Evolutionary conservation across 1,140 invertebrate species (phyloP), one percentile per base, ranked within the genome.

Genomic region (Neoseiulus cucumeris): DNA sequence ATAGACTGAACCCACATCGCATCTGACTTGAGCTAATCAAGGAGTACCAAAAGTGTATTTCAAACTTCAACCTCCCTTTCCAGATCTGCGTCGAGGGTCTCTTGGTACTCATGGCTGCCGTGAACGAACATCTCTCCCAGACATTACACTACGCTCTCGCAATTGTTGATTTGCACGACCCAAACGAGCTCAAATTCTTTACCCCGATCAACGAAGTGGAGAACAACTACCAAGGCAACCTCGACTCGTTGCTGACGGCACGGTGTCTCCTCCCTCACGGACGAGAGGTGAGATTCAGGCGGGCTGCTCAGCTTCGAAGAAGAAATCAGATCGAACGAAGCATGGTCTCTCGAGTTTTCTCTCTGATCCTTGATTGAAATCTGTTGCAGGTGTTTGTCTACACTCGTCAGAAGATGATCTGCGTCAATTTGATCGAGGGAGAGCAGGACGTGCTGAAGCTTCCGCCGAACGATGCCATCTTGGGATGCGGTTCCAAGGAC

Each of bases 381-480:
- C n/a, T n/a, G n/a, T n/a, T n/a, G 17, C 22, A 59, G 51, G 51
- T 59, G 22, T 59, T 59, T 9, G 51, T 59, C 22, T 59, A 59
- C 22, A 59, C 51, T 33, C 51, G 51, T 2, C 25, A 25, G 17
- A 59, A 59, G 51, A 25, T 59, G 2, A 25, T 59, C 14, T 59
- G 51, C 33, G 22, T 59, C 14, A 33, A 59, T 33, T 20, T 59
- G 14, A 33, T 25, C 33, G 51, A 59, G 9, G 51, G 51, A 18
- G 51, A 59, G 12, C 51, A 59, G 22, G 51, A 59, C 51, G 33
- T 33, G 17, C 14, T 59, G 25, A n/a, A 20, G 9, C 33, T 59
- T 17, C 51, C 51, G 17, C 14, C 22, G 1, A 59, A 59, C 51
- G 51, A 59, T 33, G 51, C 51, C 25, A 59, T 59, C 5, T 20